These are phyloP conservation scores for Calcarius lapponicus DNA, from an alignment of 2,797 vertebrate species.

Conservation along the genomic window DNA sequence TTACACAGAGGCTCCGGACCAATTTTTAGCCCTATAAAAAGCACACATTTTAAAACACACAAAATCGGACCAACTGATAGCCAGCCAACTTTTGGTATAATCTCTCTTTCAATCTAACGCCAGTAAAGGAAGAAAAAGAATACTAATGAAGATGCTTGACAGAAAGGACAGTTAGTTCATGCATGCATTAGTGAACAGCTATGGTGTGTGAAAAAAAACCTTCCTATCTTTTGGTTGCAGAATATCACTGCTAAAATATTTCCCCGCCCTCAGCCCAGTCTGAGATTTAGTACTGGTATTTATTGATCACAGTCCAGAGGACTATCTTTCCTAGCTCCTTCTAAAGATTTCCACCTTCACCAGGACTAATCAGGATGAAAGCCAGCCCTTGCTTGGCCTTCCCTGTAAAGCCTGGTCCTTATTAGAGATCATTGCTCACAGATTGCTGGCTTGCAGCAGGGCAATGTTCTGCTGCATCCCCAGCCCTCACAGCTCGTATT, in stretches of 20 bases:
- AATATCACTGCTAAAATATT: slow-evolving; percentile 48
- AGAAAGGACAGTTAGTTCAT: slow-evolving; percentile 66
- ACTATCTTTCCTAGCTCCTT: not conserved
- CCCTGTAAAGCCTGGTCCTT: slow-evolving; percentile 4
- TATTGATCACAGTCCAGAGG: not conserved
- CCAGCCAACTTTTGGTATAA: slow-evolving; percentile 36
- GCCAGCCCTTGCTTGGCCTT: not conserved
- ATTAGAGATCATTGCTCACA: slow-evolving; percentile 8
- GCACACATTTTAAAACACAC: slow-evolving; percentile 17
- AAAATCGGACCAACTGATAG: slow-evolving; percentile 54
- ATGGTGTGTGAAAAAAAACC: slow-evolving; percentile 52
- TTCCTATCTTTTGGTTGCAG: slow-evolving; percentile 23
- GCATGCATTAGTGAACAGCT: slow-evolving; percentile 64
- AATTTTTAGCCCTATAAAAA: slow-evolving; percentile 42
- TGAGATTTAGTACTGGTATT: not conserved
- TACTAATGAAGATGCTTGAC: slow-evolving; percentile 62
- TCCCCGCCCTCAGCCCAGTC: not conserved
- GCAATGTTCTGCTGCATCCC: not conserved
- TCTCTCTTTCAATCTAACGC: slow-evolving; percentile 54
- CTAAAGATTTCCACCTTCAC: not conserved
- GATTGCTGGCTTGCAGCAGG: slow-evolving; percentile 6
- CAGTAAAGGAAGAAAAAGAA: slow-evolving; percentile 55
- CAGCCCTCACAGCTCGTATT: slow-evolving; percentile 36
- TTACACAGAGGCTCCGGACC: not conserved
- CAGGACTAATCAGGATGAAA: slow-evolving; percentile 39